Evolutionary conservation across 2,888 invertebrate genomes (phyloP), one percentile per base, ranked within the genome.

Genomic region (Diarsia rubi): DNA sequence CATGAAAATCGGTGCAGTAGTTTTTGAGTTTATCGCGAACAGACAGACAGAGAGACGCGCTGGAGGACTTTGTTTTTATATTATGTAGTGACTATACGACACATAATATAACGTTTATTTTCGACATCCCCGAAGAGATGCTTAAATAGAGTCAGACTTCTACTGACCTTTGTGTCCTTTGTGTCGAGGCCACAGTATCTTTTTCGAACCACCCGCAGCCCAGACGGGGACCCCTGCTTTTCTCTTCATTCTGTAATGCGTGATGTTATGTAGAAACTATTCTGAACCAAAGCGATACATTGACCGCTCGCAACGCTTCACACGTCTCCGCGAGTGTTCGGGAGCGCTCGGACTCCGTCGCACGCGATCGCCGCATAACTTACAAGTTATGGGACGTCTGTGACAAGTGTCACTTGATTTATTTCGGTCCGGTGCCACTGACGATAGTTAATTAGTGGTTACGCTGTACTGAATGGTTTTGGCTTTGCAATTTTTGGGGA

Each of bases 391-490:
- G 91, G 91, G 90, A 90, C 90, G 86, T 89, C 89, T 83, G 86
- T 91, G 93, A 93, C 93, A 93, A 93, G 91, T 92, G 91, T 83
- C 88, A 86, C 88, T 87, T 93, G 93, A 94, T 93, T 93, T 93
- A 94, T 92, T 88, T 81, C 81, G 64, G 54, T 62, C 79, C 75
- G 83, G 74, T 75, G 83, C 69, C 52, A 76, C 83, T 87, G 87
- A 83, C 85, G 85, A 80, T 79, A 87, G 82, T 86, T 88, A 83
- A 87, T 90, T 86, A 87, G 81, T 70, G 87, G 82, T 78, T 73
- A 63, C 65, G 68, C 73, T 85, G 72, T 66, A 84, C 66, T 59
- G 62, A 45, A 57, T 31, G 12, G 54, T 54, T 66, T 70, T 19
- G 59, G 44, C 37, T 65, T 84, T 11, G 57, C 12, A 47, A 37